Evolutionary conservation across 2,888 invertebrate species (phyloP).

Genomic region (Agrotis exclamationis): DNA sequence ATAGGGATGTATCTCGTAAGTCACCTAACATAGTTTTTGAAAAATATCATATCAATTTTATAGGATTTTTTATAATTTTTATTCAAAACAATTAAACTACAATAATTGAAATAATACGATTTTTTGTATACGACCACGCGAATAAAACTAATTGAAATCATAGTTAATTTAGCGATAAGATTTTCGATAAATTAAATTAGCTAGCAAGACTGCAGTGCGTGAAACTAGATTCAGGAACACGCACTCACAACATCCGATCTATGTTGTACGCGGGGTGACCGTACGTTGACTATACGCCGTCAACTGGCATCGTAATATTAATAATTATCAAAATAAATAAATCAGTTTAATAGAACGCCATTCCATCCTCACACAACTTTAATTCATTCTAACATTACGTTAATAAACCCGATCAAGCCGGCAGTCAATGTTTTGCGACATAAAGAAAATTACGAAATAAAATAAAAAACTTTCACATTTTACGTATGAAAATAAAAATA

Average conservation of each 20-base stretch:
- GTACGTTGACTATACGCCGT: constrained; percentile 21
- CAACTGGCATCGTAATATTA: constrained; percentile 37
- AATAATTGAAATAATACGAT: constrained; percentile 86
- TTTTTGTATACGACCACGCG: constrained; percentile 77
- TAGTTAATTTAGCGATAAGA: constrained; percentile 75
- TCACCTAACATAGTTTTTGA: constrained; percentile 63
- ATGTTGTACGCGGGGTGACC: constrained; percentile 30
- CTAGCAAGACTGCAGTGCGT: constrained; percentile 68
- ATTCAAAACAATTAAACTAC: constrained; percentile 83
- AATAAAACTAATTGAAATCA: constrained; percentile 75
- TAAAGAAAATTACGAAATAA: constrained; percentile 54
- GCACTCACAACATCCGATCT: constrained; percentile 41
- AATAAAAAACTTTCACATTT: constrained; percentile 70
- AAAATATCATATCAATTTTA: constrained; percentile 69
- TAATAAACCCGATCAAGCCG: constrained; percentile 64
- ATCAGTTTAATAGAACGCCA: constrained; percentile 48
- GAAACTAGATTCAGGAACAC: constrained; percentile 24
- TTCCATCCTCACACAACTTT: constrained; percentile 45
- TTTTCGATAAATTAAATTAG: constrained; percentile 81
- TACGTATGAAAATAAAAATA: constrained; percentile 75
- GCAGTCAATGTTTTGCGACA: constrained; percentile 61
- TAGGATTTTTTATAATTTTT: constrained; percentile 69
- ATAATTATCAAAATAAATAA: constrained; percentile 55
- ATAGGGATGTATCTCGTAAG: constrained; percentile 72
- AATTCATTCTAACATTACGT: constrained; percentile 57